phyloP scores from a whole-genome alignment of 1,140 invertebrate genomes.

The Ceratitis capitata region DNA sequence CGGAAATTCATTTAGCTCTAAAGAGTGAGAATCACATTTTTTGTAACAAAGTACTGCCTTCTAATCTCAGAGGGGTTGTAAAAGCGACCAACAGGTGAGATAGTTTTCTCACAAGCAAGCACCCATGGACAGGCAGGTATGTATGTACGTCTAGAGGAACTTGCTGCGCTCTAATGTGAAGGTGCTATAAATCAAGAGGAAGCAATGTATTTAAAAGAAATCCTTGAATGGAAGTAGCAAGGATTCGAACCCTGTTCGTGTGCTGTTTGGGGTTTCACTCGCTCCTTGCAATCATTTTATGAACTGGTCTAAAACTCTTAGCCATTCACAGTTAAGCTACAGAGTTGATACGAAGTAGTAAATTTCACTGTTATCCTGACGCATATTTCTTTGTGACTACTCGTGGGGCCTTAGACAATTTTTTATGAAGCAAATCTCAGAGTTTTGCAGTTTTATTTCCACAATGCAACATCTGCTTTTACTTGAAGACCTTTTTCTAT shows the following conservation, averaged over 20 bases:
- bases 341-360: not conserved
- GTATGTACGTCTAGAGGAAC: not conserved
- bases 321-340: not conserved
- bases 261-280: not conserved
- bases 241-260: not conserved
- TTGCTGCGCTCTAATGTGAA: not conserved
- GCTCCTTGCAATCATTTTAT: not conserved
- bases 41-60: not conserved
- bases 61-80: not conserved
- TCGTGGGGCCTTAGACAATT: not conserved
- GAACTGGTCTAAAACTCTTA: slow-evolving; percentile 9
- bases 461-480: too few species aligned
- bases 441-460: not conserved
- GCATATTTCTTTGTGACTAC: not conserved
- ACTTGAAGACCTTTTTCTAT: too few species aligned
- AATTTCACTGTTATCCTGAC: not conserved
- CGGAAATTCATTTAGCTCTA: not conserved
- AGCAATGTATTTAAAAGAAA: not conserved
- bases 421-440: not conserved
- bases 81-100: slow-evolving; percentile 3
- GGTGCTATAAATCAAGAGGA: not conserved
- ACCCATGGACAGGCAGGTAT: not conserved
- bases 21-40: too few species aligned
- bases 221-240: not conserved
- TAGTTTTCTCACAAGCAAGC: not conserved